Evolutionary conservation across 2,888 invertebrate species (phyloP), one percentile per base, ranked within the genome.

Genomic region (Ornithoptera alexandrae): DNA sequence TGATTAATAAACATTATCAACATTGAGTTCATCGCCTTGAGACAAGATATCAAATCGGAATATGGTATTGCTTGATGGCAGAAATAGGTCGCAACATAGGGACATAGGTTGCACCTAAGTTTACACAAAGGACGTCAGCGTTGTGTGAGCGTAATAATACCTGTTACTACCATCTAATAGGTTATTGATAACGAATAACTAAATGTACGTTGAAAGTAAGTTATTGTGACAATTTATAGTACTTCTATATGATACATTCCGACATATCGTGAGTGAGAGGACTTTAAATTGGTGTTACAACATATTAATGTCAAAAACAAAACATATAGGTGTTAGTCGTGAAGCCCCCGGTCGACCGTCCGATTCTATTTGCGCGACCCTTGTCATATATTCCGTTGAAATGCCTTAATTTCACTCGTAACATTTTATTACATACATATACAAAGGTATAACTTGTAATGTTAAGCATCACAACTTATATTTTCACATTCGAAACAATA

Each of bases 301-400:
- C 58, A 12, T 22, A 58, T 58, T 58, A 58, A 7, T 58, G 58
- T 58, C 58, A 58, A 22, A 58, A 20, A 24, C 58, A 58, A 24
- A 58, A 58, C 58, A n/a, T 24, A 18, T 58, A 58, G 58, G 58
- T 58, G 58, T 58, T 58, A 58, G 58, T 58, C 58, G n/a, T n/a
- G n/a, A 53, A 53, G n/a, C 53, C n/a, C 53, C 53, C 53, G 18
- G 53, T 59, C 30, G 59, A 59, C 59, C 59, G 24, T 24, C 59
- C 36, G 30, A 59, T 59, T 58, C 58, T 15, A 58, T 58, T 59
- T 59, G 59, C 22, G 30, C 30, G 36, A 59, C 59, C 59, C 59
- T 59, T 59, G 59, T 59, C 59, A 59, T 30, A 18, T 30, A 18
- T 24, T 59, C 30, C 15, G 59, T 36, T 17, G 59, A 59, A 59